A percentile compares a stretch with the other conserved stretches of the same genome.
Conservation (phyloP, 1,140 invertebrate genomes). For the Mizuhopecten yessoensis region DNA sequence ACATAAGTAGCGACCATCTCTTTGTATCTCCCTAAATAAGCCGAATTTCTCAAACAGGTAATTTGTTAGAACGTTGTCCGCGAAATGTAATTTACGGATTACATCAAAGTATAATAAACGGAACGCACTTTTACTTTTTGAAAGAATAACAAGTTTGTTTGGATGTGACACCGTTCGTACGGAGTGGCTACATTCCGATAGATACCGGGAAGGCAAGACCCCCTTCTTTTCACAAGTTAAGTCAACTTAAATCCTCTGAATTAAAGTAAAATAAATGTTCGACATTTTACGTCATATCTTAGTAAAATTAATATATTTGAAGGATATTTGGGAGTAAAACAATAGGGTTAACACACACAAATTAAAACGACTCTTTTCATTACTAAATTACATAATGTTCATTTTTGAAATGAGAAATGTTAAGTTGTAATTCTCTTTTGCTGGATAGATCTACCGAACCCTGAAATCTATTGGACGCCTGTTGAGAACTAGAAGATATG, state of each 20-base stretch:
- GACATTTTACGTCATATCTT: not conserved
- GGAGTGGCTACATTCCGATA: not conserved
- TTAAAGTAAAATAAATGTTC: too few relatives aligned
- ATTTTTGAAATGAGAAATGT: not conserved
- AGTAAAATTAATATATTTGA: not conserved
- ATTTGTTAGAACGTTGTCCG: too few relatives aligned
- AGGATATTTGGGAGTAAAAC: too few relatives aligned
- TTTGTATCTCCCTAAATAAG: not conserved
- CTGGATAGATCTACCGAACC: slow-evolving; percentile 21
- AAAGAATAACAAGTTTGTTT: slow-evolving; percentile 17
- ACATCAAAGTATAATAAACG: not conserved
- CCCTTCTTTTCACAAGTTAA: not conserved
- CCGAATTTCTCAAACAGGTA: too few relatives aligned
- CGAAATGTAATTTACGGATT: not conserved
- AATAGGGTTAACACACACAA: too few relatives aligned
- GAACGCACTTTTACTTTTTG: not conserved
- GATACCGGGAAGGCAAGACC: not conserved
- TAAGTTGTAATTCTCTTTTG: not conserved
- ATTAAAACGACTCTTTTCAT: not conserved
- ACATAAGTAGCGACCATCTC: not conserved
- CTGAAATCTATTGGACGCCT: slow-evolving; percentile 7
- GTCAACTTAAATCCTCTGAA: not conserved
- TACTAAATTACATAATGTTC: not conserved
- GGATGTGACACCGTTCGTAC: not conserved
- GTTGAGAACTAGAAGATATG: slow-evolving; percentile 6